Conservation (phyloP, 2,113 vertebrate genomes). For the Tupaia tana region DNA sequence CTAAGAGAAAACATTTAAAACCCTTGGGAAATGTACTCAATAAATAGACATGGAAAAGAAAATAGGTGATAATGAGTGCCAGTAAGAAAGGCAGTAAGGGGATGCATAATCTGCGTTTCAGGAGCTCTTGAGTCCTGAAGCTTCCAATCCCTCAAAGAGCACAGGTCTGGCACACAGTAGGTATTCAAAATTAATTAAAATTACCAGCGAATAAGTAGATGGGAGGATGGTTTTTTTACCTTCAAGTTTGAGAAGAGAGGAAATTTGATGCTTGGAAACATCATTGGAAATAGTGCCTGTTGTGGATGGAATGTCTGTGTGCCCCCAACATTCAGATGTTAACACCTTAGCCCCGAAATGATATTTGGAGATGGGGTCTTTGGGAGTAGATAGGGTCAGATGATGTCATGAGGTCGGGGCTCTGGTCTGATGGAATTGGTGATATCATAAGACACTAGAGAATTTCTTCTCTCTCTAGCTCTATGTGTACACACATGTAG, state of each 20-base stretch:
- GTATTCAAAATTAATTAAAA: neutral
- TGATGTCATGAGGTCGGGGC: neutral
- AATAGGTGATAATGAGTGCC: constrained; percentile 39
- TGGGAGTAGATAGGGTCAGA: neutral
- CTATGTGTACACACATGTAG: fast-evolving
- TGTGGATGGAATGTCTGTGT: neutral
- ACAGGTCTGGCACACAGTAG: neutral
- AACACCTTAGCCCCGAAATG: neutral
- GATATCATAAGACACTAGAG: neutral
- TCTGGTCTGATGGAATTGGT: neutral
- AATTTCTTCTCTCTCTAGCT: neutral
- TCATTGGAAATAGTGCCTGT: neutral
- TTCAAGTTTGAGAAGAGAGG: neutral
- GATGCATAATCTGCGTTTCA: neutral
- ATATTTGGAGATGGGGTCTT: neutral
- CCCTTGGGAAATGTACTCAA: constrained; percentile 51
- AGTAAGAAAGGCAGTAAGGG: neutral
- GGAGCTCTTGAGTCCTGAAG: neutral
- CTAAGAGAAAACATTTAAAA: constrained; percentile 45
- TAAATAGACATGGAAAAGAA: neutral
- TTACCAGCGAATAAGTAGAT: neutral
- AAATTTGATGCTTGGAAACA: neutral
- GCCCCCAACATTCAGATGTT: neutral
- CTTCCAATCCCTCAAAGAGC: neutral
- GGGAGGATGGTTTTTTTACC: neutral